phyloP scores from a whole-genome alignment of 2,113 vertebrate genomes.

The Mobula birostris region DNA sequence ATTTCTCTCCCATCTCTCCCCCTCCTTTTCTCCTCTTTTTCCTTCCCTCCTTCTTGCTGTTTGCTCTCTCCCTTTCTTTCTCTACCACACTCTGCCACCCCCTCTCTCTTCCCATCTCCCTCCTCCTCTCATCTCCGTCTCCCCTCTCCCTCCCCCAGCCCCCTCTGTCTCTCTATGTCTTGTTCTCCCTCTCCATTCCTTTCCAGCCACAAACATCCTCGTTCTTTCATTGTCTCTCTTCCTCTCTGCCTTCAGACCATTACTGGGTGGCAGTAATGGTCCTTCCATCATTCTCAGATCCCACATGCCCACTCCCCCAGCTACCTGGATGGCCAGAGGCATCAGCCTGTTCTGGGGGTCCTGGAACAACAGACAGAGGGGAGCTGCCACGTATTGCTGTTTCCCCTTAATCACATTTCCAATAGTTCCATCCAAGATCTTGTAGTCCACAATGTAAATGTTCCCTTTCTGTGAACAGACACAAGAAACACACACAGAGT shows the following conservation, averaged over 20 bases:
- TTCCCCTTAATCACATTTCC: constrained; percentile 53
- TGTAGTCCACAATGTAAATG: constrained; percentile 55
- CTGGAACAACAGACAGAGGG: constrained; percentile 62
- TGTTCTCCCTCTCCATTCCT: too few species aligned
- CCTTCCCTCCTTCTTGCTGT: background rate
- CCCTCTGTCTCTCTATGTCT: too few species aligned
- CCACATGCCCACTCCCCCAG: too few species aligned
- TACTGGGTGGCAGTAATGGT: too few species aligned
- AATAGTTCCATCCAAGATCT: constrained; percentile 56
- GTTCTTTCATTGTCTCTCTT: too few species aligned
- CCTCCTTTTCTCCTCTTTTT: background rate
- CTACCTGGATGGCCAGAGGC: constrained; percentile 67
- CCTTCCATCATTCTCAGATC: background rate
- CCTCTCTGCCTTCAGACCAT: too few species aligned
- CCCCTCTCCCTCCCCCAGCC: too few species aligned
- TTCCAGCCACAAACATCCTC: too few species aligned
- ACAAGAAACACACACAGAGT: background rate
- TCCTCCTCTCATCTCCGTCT: too few species aligned
- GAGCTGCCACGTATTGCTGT: constrained; percentile 61
- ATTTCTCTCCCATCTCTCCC: background rate
- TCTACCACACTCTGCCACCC: background rate
- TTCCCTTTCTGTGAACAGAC: constrained; percentile 53
- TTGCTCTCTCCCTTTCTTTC: background rate
- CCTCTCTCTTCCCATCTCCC: too few species aligned
- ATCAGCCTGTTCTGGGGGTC: constrained; percentile 57